Conservation (phyloP, 2,888 invertebrate species). For the Watsonalla binaria region DNA sequence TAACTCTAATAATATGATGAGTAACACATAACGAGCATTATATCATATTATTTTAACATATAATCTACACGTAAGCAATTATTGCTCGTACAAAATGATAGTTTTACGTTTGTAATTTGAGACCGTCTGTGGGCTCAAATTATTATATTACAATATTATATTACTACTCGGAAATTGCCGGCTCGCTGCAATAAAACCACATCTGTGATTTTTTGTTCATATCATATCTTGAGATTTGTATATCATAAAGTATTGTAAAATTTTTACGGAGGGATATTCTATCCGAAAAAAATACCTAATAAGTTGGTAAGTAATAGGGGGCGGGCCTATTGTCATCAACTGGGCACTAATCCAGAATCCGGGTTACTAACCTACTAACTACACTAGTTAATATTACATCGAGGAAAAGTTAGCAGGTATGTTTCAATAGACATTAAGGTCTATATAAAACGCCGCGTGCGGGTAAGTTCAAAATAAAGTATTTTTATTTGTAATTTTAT, state of each 20-base stretch:
- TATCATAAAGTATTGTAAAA: not conserved
- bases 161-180: constrained; percentile 12
- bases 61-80: constrained; percentile 56
- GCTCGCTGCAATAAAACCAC: not conserved
- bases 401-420: too few relatives aligned
- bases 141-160: constrained; percentile 43
- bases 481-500: too few relatives aligned
- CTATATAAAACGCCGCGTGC: too few relatives aligned
- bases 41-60: constrained; percentile 49
- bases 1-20: constrained; percentile 52
- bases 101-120: constrained; percentile 55
- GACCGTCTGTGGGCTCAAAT: constrained; percentile 25
- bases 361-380: too few relatives aligned
- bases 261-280: too few relatives aligned
- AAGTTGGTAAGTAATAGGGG: too few relatives aligned
- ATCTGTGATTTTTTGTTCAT: constrained; percentile 1
- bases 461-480: too few relatives aligned
- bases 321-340: too few relatives aligned
- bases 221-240: not conserved
- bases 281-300: too few relatives aligned
- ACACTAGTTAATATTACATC: too few relatives aligned
- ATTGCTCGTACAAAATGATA: constrained; percentile 54
- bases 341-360: too few relatives aligned
- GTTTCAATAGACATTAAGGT: too few relatives aligned
- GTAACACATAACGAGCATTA: constrained; percentile 47